A percentile compares a stretch with the other conserved stretches of the same genome.
These are phyloP conservation scores for Zingel zingel DNA, from an alignment of 2,113 vertebrate species.

Conservation along the genomic window DNA sequence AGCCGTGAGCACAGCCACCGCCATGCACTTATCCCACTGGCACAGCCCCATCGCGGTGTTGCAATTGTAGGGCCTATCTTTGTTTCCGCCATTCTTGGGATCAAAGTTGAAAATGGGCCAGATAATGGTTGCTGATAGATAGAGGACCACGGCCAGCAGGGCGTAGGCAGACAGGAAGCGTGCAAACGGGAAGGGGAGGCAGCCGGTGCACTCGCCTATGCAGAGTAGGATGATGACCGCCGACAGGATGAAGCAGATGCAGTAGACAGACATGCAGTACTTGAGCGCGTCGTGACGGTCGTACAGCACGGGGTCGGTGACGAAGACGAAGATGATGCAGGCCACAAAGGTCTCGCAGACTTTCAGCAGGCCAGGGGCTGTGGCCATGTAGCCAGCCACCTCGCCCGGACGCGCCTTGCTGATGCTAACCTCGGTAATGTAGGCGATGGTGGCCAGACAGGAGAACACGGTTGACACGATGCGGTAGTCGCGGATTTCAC, in stretches of 20 bases:
- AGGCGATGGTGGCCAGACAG: slow-evolving; percentile 88
- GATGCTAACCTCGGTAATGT: slow-evolving; percentile 88
- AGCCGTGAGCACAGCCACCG: slow-evolving; percentile 86
- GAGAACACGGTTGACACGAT: slow-evolving; percentile 89
- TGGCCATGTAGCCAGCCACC: slow-evolving; percentile 93
- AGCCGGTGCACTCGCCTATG: slow-evolving; percentile 88
- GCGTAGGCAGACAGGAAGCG: slow-evolving; percentile 89
- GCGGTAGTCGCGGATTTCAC: slow-evolving; percentile 70
- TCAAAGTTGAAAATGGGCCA: slow-evolving; percentile 93
- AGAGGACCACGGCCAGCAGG: slow-evolving; percentile 87
- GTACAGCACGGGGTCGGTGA: slow-evolving; percentile 80
- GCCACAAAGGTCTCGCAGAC: slow-evolving; percentile 92
- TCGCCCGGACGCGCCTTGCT: slow-evolving; percentile 89
- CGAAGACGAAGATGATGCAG: slow-evolving; percentile 91
- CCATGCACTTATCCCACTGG: slow-evolving; percentile 84
- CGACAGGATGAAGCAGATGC: slow-evolving; percentile 93
- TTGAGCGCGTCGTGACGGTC: slow-evolving; percentile 73
- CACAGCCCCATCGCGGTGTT: slow-evolving; percentile 41
- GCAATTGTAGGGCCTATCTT: slow-evolving; percentile 45
- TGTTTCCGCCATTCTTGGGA: slow-evolving; percentile 55
- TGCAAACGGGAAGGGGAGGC: slow-evolving; percentile 88
- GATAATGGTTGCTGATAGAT: slow-evolving; percentile 87
- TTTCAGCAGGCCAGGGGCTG: slow-evolving; percentile 90
- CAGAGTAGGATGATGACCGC: slow-evolving; percentile 88
- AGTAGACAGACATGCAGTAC: slow-evolving; percentile 91